A percentile compares a stretch with the other conserved stretches of the same genome.
Evolutionary conservation across 2,113 vertebrate species (phyloP).

Genomic region (Heterochromis multidens): DNA sequence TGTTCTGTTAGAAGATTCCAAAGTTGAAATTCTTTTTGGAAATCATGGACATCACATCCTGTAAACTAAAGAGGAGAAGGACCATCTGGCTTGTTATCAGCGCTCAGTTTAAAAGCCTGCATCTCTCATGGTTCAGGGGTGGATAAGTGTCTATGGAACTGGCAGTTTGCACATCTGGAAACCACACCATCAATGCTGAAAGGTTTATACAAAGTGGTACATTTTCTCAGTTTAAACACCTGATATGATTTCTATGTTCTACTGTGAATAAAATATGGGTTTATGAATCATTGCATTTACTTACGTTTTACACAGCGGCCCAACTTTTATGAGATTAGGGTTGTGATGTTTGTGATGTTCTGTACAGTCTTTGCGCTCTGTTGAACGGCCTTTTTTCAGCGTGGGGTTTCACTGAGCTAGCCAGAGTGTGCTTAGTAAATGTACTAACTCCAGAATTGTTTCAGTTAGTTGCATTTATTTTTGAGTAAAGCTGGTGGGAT

Average conservation of each 20-base stretch:
- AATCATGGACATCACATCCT: too few species aligned
- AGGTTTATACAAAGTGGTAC: neutral
- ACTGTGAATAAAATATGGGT: too few species aligned
- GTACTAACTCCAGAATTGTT: neutral
- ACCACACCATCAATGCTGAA: neutral
- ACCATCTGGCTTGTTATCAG: too few species aligned
- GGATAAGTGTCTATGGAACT: neutral
- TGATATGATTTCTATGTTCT: too few species aligned
- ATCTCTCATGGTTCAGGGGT: neutral
- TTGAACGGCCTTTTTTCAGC: neutral
- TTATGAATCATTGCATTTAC: neutral
- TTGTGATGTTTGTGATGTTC: neutral
- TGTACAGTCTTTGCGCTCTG: neutral
- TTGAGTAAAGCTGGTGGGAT: neutral
- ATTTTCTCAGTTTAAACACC: too few species aligned
- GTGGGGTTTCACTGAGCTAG: neutral
- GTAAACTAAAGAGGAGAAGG: too few species aligned
- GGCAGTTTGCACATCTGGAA: neutral
- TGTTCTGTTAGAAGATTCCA: too few species aligned
- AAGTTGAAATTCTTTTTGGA: too few species aligned
- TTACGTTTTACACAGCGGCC: neutral
- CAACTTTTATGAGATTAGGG: neutral
- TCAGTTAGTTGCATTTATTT: neutral
- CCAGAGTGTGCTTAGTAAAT: neutral
- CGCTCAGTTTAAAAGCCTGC: neutral